A percentile compares a stretch with the other conserved stretches of the same genome.
phyloP scores from a whole-genome alignment of 2,113 vertebrate genomes.

The Campylomormyrus tamandua region DNA sequence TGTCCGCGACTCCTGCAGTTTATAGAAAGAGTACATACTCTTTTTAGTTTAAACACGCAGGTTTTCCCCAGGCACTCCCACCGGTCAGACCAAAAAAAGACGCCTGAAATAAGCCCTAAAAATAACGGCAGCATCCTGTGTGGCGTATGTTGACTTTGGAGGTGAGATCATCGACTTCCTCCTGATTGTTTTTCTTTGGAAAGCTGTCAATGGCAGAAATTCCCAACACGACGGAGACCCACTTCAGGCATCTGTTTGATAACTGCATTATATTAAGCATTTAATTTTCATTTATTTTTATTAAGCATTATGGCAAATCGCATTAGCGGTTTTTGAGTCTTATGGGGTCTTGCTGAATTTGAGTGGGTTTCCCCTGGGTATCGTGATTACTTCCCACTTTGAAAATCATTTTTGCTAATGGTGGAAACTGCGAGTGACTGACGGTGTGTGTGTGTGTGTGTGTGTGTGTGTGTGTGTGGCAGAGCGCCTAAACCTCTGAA shows the following conservation, averaged over 20 bases:
- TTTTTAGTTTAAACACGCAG: background rate
- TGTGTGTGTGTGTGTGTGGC: background rate
- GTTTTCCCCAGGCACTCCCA: slow-evolving; percentile 16
- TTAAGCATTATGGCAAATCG: background rate
- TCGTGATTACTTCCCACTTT: background rate
- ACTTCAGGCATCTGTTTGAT: background rate
- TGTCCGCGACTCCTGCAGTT: background rate
- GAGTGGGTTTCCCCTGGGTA: background rate
- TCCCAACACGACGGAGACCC: background rate
- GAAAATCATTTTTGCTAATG: background rate
- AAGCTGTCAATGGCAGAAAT: slow-evolving; percentile 33
- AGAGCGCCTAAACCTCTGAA: background rate
- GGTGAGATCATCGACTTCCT: slow-evolving; percentile 55
- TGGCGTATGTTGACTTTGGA: slow-evolving; percentile 44
- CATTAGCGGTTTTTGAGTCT: background rate
- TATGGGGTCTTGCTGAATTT: background rate
- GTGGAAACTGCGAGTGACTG: background rate
- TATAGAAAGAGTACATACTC: background rate
- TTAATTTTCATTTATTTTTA: background rate
- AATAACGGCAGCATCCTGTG: slow-evolving; percentile 51
- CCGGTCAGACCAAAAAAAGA: slow-evolving; percentile 34
- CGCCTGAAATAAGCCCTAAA: slow-evolving; percentile 36
- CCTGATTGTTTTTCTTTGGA: slow-evolving; percentile 36
- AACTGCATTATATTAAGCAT: background rate
- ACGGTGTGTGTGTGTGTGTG: background rate